Evolutionary conservation across 2,888 invertebrate species (phyloP), one percentile per base, ranked within the genome.

Genomic region (Catocala sponsa): DNA sequence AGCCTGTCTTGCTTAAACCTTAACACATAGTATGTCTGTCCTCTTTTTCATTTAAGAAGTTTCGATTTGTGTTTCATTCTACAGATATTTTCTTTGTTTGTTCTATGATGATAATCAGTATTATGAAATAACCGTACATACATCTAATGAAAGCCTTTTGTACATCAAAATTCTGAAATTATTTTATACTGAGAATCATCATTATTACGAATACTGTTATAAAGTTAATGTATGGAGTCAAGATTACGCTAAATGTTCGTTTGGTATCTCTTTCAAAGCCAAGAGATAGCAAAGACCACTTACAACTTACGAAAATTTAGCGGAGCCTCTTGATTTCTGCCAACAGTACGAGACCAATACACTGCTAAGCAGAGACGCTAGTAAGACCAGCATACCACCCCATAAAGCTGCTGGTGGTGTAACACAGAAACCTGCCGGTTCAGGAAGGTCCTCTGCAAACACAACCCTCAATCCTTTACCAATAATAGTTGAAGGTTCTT

Each of bases 391-490:
- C 2, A 95, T 88, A 35, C 96, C 95, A 13, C 96, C 95, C 81
- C 95, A 94, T 64, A 96, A 91, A 72, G 97, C 97, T 55, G 95
- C 95, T 35, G 94, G 88, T 43, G 95, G 93, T 0, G 96, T 95
- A 82, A 97, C 91, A 78, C 97, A 97, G 67, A 97, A 91, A 5
- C 88, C 95, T 50, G 86, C 78, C 32, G 87, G 72, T 81, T 82
- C 84, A 70, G 90, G 90, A 54, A 97, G 86, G 74, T 97, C 97
- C 76, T 97, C 97, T 1, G 96, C 96, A 74, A 97, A 94, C 33
- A 97, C 95, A 2, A 97, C 96, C 68, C 95, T 94, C 60, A 97
- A 91, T 50, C 96, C 95, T 81, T 96, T 96, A 13, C 95, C 95
- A 74, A 97, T 95, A 32, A 95, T 95, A 0, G 97, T 95, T 0